Evolutionary conservation across 2,888 invertebrate species (phyloP).

Genomic region (Sinelater perroti): DNA sequence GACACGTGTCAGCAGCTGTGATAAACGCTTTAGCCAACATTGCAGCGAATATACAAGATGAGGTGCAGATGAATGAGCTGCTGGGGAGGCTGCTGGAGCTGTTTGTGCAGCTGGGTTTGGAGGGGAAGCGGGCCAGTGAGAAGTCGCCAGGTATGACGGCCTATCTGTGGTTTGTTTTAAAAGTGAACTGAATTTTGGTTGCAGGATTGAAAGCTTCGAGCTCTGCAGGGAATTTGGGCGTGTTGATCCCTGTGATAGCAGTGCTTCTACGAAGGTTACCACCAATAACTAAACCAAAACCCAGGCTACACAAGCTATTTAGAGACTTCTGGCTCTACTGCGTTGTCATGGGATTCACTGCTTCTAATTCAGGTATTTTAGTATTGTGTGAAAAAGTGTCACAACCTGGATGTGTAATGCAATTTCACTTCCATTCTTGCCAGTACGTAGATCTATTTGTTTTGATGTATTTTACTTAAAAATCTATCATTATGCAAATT

Average conservation of each 20-base stretch:
- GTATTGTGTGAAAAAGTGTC: too few species aligned
- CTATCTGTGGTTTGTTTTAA: too few species aligned
- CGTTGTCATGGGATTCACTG: constrained; percentile 98
- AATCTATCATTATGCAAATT: too few species aligned
- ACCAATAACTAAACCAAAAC: constrained; percentile 89
- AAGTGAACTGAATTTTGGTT: not conserved
- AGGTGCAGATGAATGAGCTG: constrained; percentile 83
- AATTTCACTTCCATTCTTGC: too few species aligned
- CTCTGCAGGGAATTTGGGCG: constrained; percentile 96
- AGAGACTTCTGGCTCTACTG: constrained; percentile 99
- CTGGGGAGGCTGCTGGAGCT: constrained; percentile 90
- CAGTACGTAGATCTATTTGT: too few species aligned
- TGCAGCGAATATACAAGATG: constrained; percentile 91
- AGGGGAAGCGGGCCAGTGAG: constrained; percentile 95
- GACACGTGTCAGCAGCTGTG: constrained; percentile 93
- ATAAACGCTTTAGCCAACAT: constrained; percentile 97
- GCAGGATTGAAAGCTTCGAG: constrained; percentile 82
- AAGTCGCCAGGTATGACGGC: constrained; percentile 77
- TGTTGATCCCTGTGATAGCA: constrained; percentile 97
- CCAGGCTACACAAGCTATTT: constrained; percentile 94
- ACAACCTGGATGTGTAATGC: not conserved
- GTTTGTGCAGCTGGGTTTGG: constrained; percentile 97
- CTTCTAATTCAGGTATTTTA: constrained; percentile 73
- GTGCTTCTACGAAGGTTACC: constrained; percentile 85
- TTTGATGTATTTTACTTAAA: too few species aligned